phyloP scores from a whole-genome alignment of 2,888 invertebrate genomes.

The Oegoconia quadripuncta region DNA sequence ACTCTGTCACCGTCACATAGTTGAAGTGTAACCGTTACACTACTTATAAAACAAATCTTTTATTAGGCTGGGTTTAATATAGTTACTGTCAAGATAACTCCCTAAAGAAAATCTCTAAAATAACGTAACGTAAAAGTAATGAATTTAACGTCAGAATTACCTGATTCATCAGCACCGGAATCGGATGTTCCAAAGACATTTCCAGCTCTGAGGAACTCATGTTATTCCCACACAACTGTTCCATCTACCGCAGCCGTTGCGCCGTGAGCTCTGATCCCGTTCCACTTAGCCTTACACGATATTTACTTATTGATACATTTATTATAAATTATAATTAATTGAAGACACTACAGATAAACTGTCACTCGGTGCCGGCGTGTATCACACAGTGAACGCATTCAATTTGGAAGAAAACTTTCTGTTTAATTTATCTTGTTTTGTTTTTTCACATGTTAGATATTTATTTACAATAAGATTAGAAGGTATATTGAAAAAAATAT shows the following conservation, averaged over 20 bases:
- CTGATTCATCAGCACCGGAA: conserved; percentile 67
- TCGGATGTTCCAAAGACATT: conserved; percentile 68
- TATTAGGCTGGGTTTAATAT: too few species aligned
- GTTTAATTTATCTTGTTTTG: conserved; percentile 20
- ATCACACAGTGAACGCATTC: conserved; percentile 14
- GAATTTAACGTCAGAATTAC: too few species aligned
- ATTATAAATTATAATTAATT: conserved; percentile 27
- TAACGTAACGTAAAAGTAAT: too few species aligned
- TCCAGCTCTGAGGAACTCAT: conserved; percentile 63
- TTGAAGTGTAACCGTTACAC: too few species aligned
- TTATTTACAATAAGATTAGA: conserved; percentile 27
- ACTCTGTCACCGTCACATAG: too few species aligned
- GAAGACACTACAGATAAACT: conserved; percentile 52
- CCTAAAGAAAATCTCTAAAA: too few species aligned
- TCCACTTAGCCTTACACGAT: conserved; percentile 42
- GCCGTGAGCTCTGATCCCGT: conserved; percentile 29
- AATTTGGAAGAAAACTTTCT: conserved; percentile 9
- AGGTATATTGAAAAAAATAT: conserved; percentile 36
- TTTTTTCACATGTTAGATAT: conserved; percentile 16
- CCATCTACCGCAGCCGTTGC: conserved; percentile 44
- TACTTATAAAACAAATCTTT: too few species aligned
- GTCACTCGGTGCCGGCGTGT: conserved; percentile 45
- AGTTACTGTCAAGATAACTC: too few species aligned
- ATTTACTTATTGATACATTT: conserved; percentile 44
- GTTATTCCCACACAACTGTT: conserved; percentile 36